Base-by-base conservation (phyloP, 2,888 invertebrate genomes). In the Busseola fusca region DNA sequence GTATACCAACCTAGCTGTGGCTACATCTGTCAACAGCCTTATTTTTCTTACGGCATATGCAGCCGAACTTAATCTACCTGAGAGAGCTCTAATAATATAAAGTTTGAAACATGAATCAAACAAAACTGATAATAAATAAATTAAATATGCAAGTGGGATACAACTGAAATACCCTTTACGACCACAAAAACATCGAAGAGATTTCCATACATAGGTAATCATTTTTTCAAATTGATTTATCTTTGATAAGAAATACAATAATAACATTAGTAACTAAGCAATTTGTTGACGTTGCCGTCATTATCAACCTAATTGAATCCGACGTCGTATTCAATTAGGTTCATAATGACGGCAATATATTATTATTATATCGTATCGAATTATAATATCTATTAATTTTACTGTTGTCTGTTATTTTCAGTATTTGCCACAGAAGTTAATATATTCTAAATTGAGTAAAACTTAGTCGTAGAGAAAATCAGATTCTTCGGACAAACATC, bases 201-300 rank as follows among this genome's bases (percentile, higher is more conserved):
- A 77, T 63, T 59, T 66, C 64, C 58, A 76, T 67, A 52, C 18
- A 57, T 60, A 34, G 7, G n/a, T 34, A 64, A 52, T 64, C 30
- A 52, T 57, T 67, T 77, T 64, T 5, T 62, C 52, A 64, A 9
- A 65, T 76, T 60, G 27, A 59, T 77, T 64, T 57, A 48, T 42
- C 58, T 63, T 58, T 50, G 25, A 66, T 64, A 77, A 42, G n/a
- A 34, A 34, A 30, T 18, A 16, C 42, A 65, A 57, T 42, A 64
- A 65, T 42, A 50, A 42, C n/a, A 10, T 54, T 27, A 50, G 27
- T 25, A 40, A 52, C 1, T 48, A 42, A 65, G 21, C 50, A 57
- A 64, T 60, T 69, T 6, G 56, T 60, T 42, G 45, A 66, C n/a
- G n/a, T n/a, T n/a, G n/a, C n/a, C n/a, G n/a, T n/a, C n/a, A n/a